A percentile compares a stretch with the other conserved stretches of the same genome.
These are phyloP conservation scores for Brachylomia viminalis DNA, from an alignment of 2,888 invertebrate species.

Conservation along the genomic window DNA sequence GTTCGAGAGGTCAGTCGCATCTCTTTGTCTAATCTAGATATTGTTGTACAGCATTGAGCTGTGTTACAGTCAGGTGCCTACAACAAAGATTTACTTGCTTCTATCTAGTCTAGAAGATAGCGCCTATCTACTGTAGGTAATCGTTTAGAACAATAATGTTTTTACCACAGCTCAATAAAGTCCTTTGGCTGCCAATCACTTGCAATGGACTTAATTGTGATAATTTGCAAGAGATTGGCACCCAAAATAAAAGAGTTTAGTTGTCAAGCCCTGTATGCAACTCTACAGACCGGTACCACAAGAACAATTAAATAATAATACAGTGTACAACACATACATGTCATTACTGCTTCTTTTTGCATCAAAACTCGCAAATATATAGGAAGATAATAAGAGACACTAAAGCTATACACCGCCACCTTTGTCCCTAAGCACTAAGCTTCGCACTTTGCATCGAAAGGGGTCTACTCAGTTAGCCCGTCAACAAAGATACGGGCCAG, in stretches of 20 bases:
- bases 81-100: background rate
- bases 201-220: background rate
- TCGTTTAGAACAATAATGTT: background rate
- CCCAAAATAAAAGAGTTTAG: background rate
- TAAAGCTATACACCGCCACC: background rate
- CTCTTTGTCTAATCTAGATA: background rate
- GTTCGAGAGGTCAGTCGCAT: conserved; percentile 7
- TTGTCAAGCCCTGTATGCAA: background rate
- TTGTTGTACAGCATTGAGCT: background rate
- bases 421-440: background rate
- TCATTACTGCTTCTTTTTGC: background rate
- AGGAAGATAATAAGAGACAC: too few relatives aligned
- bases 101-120: background rate
- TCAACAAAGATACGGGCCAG: too few relatives aligned
- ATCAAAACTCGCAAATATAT: too few relatives aligned
- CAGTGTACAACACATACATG: background rate
- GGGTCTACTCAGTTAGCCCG: too few relatives aligned
- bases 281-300: background rate
- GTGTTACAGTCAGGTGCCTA: background rate
- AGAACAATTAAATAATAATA: background rate
- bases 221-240: background rate
- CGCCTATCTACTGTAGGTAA: background rate
- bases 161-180: background rate
- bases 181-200: background rate
- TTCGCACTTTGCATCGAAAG: background rate